Base-by-base conservation (phyloP, 2,113 vertebrate species). In the Mixornis gularis region DNA sequence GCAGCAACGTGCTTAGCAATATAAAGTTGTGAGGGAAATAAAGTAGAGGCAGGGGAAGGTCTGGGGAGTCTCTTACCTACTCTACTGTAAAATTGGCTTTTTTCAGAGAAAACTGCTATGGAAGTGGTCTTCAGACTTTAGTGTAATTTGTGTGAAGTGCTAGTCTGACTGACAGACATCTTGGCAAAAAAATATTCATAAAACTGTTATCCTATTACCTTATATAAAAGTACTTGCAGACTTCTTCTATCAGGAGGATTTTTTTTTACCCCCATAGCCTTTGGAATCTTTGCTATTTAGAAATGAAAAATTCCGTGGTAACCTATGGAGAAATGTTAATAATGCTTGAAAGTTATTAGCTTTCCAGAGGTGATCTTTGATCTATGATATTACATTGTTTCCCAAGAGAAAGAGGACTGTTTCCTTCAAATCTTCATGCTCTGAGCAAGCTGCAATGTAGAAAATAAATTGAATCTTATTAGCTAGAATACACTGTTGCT, bases 21-120 rank as follows among this genome's bases (percentile, higher is more conserved):
- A 5, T 0, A n/a, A 32, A 34, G 17, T 15, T 30, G 3, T 12
- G 4, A 16, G 12, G 6, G 3, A 60, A 13, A 18, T 20, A 20
- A 60, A 11, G 21, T 17, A 29, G 32, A 62, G 27, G 8, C 6
- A 30, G 24, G 16, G 36, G 19, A 26, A 60, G 34, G 9, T 40
- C 36, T 51, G 5, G 4, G 9, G 16, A 43, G 24, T 79, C 18
- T 21, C 7, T 56, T 52, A 55, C 5, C 7, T 72, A 13, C 10
- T 36, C 6, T n/a, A 3, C 26, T 64, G 10, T n/a, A 51, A 79
- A 77, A 64, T 38, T 48, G 53, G 12, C 3, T 18, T 70, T 69
- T 78, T 73, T 41, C 12, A 41, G 25, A 30, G 52, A 34, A 82
- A 66, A 15, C 7, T 1, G 0, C 14, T 51, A 25, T 48, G n/a